These are phyloP conservation scores for Nesometra sesokonis DNA, from an alignment of 35 echinoderm and acorn worm genomes.

Conservation along the genomic window DNA sequence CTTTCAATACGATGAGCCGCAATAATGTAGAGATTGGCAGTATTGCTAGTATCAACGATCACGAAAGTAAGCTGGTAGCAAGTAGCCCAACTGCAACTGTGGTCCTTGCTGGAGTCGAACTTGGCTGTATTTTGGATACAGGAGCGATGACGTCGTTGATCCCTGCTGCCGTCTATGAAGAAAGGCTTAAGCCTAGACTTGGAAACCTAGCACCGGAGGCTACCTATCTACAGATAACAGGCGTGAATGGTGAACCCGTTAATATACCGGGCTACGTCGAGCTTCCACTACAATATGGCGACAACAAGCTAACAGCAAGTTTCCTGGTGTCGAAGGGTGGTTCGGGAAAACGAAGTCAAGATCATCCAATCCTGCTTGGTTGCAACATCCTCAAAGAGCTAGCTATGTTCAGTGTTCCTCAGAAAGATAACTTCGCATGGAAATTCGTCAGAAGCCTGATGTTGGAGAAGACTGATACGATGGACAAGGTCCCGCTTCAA, in stretches of 20 bases:
- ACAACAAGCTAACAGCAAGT: not conserved
- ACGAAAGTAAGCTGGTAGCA: slow-evolving; percentile 11
- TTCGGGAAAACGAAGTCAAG: too few species aligned
- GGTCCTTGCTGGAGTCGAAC: slow-evolving; percentile 20
- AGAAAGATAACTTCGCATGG: not conserved
- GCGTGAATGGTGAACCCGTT: slow-evolving; percentile 22
- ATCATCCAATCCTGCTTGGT: slow-evolving; percentile 1
- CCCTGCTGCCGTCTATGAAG: slow-evolving; percentile 17
- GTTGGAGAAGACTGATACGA: not conserved
- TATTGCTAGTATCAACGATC: not conserved
- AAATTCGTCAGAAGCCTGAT: not conserved
- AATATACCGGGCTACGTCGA: slow-evolving; percentile 30
- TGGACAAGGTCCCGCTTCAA: not conserved
- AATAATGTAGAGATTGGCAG: too few species aligned
- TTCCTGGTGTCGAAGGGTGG: too few species aligned
- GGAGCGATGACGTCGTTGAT: slow-evolving; percentile 48
- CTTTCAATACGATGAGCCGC: too few species aligned
- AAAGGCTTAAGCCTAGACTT: slow-evolving; percentile 13
- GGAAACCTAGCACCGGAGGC: not conserved
- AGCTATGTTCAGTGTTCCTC: not conserved
- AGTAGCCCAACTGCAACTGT: slow-evolving; percentile 25
- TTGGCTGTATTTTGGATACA: slow-evolving; percentile 37
- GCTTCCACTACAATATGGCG: slow-evolving; percentile 1
- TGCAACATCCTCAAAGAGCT: slow-evolving; percentile 2
- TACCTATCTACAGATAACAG: slow-evolving; percentile 14